Percentiles rank a stretch among this genome's conserved stretches.
Conservation (phyloP, 2,113 vertebrate genomes). For the Chionomys nivalis region DNA sequence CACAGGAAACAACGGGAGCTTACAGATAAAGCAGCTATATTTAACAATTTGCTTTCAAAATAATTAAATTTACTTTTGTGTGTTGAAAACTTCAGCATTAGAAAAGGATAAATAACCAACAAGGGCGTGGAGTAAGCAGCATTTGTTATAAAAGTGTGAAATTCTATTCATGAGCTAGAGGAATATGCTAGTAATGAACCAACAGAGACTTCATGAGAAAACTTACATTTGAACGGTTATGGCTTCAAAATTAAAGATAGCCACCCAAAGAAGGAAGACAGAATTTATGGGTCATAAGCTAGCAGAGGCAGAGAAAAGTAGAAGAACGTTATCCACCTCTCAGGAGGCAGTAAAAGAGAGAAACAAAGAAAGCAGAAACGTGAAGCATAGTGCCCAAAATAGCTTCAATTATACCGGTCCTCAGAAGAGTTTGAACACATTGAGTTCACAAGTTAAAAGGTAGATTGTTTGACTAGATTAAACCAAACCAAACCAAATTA, state of each 20-base stretch:
- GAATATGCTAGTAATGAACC: not conserved
- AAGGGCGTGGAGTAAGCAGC: not conserved
- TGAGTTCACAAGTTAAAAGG: slow-evolving; percentile 16
- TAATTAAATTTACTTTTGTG: not conserved
- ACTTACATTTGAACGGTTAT: slow-evolving; percentile 22
- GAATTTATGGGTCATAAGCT: slow-evolving; percentile 18
- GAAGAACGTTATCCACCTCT: slow-evolving; percentile 18
- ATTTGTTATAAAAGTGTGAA: not conserved
- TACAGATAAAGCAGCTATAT: not conserved
- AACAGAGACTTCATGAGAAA: slow-evolving; percentile 12
- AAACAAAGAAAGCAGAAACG: not conserved
- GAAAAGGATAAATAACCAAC: slow-evolving; percentile 4
- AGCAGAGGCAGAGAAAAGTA: not conserved
- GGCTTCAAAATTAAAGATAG: slow-evolving; percentile 49
- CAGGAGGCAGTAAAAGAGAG: not conserved
- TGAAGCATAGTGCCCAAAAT: not conserved
- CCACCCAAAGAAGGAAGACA: not conserved
- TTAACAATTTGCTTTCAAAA: not conserved
- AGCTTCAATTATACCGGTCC: not conserved
- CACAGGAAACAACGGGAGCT: not conserved
- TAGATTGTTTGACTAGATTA: not conserved
- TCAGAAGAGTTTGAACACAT: not conserved
- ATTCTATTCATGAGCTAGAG: not conserved
- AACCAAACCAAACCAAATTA: not conserved
- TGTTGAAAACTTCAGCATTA: not conserved